A percentile compares a stretch with the other conserved stretches of the same genome.
phyloP scores from a whole-genome alignment of 2,113 vertebrate species.

The Scomber japonicus region DNA sequence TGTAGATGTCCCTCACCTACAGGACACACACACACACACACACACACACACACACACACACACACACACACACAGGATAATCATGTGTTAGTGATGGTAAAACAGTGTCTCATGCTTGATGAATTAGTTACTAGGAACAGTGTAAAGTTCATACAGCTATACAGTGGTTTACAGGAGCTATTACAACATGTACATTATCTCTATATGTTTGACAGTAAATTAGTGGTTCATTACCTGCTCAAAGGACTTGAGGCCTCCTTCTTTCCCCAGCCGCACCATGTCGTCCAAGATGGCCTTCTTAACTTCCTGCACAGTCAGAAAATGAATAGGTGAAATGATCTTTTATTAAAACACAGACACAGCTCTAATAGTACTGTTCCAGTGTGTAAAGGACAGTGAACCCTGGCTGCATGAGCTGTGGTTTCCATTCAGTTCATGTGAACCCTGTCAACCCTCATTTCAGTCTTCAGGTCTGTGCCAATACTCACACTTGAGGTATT shows the following conservation, averaged over 20 bases:
- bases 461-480: too few relatives aligned
- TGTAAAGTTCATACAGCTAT: background rate
- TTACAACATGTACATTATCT: too few relatives aligned
- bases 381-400: too few relatives aligned
- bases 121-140: background rate
- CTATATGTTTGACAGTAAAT: background rate
- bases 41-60: slow-evolving; percentile 10
- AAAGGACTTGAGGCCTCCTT: slow-evolving; percentile 93
- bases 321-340: background rate
- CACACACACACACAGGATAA: background rate
- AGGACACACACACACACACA: slow-evolving; percentile 37
- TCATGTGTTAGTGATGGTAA: background rate
- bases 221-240: slow-evolving; percentile 88
- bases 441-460: too few relatives aligned
- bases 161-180: background rate
- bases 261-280: slow-evolving; percentile 89
- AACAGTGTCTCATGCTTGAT: background rate
- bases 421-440: too few relatives aligned
- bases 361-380: too few relatives aligned
- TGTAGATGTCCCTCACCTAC: slow-evolving; percentile 90
- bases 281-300: slow-evolving; percentile 90
- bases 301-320: slow-evolving; percentile 84
- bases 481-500: too few relatives aligned
- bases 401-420: too few relatives aligned
- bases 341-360: too few relatives aligned